Percentiles rank a stretch among this genome's conserved stretches.
Conservation (phyloP, 2,113 vertebrate species). For the Microcebus jonahi region DNA sequence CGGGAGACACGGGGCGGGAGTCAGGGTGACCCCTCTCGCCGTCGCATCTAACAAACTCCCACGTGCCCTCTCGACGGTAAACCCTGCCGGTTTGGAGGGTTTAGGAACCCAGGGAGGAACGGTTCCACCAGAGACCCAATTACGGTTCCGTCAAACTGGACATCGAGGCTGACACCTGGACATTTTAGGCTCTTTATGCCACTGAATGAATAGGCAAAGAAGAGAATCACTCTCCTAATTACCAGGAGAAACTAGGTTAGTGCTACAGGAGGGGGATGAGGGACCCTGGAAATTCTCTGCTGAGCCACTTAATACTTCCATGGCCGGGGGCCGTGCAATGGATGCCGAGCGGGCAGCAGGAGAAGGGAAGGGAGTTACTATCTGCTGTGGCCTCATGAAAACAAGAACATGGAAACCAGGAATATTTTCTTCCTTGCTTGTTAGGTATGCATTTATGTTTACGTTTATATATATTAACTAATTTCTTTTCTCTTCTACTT, state of each 20-base stretch:
- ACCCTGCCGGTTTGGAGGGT: neutral
- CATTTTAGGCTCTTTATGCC: neutral
- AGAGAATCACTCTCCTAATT: neutral
- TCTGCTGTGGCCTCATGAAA: neutral
- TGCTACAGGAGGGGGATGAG: neutral
- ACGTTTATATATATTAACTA: neutral
- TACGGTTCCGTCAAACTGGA: neutral
- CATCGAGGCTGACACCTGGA: neutral
- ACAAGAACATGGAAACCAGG: neutral
- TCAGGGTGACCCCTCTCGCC: neutral
- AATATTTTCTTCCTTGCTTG: neutral
- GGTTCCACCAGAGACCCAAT: neutral
- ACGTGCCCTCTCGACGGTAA: neutral
- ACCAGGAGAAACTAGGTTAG: neutral
- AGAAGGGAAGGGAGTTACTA: neutral
- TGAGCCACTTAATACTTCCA: neutral
- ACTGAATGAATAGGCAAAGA: neutral
- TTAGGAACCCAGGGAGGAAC: neutral
- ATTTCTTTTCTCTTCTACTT: neutral
- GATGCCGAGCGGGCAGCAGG: rapidly evolving
- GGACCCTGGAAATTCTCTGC: neutral
- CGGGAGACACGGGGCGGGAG: neutral
- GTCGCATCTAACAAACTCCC: neutral
- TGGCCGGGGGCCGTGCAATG: rapidly evolving
- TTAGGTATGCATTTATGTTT: neutral